Base-by-base conservation (phyloP, 30 jellyfish, hydroid and myxozoan genomes). In the Rhopilema esculentum region DNA sequence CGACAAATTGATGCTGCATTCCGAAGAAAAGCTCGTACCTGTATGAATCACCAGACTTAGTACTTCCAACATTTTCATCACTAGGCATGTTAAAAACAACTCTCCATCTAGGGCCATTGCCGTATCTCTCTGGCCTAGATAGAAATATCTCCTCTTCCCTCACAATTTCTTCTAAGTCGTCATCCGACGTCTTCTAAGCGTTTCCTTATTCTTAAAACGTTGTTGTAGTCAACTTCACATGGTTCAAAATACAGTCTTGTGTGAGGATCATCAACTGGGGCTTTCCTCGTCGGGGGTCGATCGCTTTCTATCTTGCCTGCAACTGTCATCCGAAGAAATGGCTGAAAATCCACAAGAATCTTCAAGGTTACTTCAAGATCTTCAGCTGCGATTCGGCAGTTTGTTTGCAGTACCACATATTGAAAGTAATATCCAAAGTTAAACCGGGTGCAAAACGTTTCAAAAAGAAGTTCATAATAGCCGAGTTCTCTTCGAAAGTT, bases 241-340 rank as follows among this genome's bases (percentile, higher is more conserved):
- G 85, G 85, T 27, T 68, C 77, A n/a, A 18, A 83, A 49, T 31
- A 69, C 50, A 66, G 81, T 15, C 78, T 69, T 50, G 40, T 83
- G 27, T 69, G 49, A 28, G 49, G 0, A 23, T 29, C 91, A 19
- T 49, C 75, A 1, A 17, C 30, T 16, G 28, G 69, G 23, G 52
- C 73, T 28, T 26, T 83, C 53, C 62, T 48, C 2, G 75, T 49
- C 25, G 62, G 72, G 1, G 86, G 75, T 28, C 67, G 32, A 8
- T 49, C 69, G 49, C 50, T 29, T 20, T 76, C 30, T 0, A 62
- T 64, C 67, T 57, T 68, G 32, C 71, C 52, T 24, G 50, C 77
- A 26, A 83, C 91, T 27, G 68, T 83, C 75, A 83, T 73, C 6
- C 91, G 91, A 32, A 83, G 57, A 26, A 83, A 70, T 49, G 91